Base-by-base conservation (phyloP, 2,888 invertebrate species). In the Brachyptera risi region DNA sequence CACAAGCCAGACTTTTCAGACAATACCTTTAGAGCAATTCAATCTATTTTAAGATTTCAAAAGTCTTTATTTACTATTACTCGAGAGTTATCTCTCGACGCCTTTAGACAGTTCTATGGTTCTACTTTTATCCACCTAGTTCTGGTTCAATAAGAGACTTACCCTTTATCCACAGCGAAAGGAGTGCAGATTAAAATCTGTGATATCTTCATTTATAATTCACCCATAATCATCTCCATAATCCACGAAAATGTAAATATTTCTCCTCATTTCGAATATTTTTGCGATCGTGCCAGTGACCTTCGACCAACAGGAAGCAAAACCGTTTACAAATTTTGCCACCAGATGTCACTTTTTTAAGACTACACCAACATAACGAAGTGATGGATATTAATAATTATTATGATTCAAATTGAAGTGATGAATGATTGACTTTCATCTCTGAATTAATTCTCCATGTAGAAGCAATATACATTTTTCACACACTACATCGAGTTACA, bases 291-390 rank as follows among this genome's bases (percentile, higher is more conserved):
- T 70, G 70, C 71, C 71, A 72, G 70, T 71, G 72, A 72, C 72
- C 72, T 72, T 72, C 72, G 70, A 70, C 70, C 71, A 70, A 72
- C 70, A 69, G 66, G 66, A 66, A 66, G 66, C 66, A 65, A 64
- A 62, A 56, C 40, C 59, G 58, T 23, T 63, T 62, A n/a, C 19
- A 56, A 31, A 64, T 56, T 59, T 58, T 63, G 47, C 59, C 63
- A 59, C 60, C 56, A 63, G 65, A 64, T 60, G 62, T 54, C 63
- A 57, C 58, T 49, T 4, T n/a, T n/a, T n/a, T n/a, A n/a, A n/a
- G n/a, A n/a, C n/a, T n/a, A n/a, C n/a, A n/a, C n/a, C n/a, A n/a
- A n/a, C n/a, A n/a, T n/a, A n/a, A n/a, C n/a, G n/a, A n/a, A n/a
- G n/a, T n/a, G n/a, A n/a, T n/a, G n/a, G n/a, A n/a, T n/a, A n/a